phyloP scores from a whole-genome alignment of 2,797 vertebrate species.

The Schizothorax lantsangensis region DNA sequence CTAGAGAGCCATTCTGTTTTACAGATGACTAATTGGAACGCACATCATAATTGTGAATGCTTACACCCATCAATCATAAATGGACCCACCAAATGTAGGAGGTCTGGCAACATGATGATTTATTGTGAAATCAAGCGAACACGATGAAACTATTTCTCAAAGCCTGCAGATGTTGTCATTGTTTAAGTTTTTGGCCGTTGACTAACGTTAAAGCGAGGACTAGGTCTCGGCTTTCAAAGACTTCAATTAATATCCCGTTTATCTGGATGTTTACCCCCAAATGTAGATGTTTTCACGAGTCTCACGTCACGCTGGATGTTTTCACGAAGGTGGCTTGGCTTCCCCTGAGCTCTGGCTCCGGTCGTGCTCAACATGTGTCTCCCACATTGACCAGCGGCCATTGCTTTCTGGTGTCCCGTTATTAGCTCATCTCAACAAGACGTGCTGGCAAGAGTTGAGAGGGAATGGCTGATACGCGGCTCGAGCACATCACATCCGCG shows the following conservation, averaged over 20 bases:
- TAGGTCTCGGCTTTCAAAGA: slow-evolving; percentile 56
- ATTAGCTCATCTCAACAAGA: slow-evolving; percentile 72
- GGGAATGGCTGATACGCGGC: slow-evolving; percentile 48
- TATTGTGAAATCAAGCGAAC: slow-evolving; percentile 49
- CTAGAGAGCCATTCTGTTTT: background rate
- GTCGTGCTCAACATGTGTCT: slow-evolving; percentile 70
- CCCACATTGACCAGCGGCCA: slow-evolving; percentile 68
- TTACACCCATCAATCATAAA: slow-evolving; percentile 50
- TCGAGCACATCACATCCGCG: slow-evolving; percentile 59
- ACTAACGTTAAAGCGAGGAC: slow-evolving; percentile 48
- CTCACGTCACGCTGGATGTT: slow-evolving; percentile 58
- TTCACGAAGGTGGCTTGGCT: slow-evolving; percentile 55
- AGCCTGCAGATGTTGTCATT: slow-evolving; percentile 56
- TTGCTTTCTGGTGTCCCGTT: slow-evolving; percentile 64
- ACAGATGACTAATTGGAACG: slow-evolving; percentile 46
- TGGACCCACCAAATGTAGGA: background rate
- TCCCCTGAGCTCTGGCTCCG: slow-evolving; percentile 53
- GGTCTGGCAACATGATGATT: slow-evolving; percentile 52
- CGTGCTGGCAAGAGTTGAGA: slow-evolving; percentile 71
- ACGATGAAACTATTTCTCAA: slow-evolving; percentile 54
- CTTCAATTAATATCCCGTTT: slow-evolving; percentile 69
- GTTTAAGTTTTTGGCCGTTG: slow-evolving; percentile 57
- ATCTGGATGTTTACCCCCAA: slow-evolving; percentile 63
- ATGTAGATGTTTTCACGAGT: slow-evolving; percentile 55
- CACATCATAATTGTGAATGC: slow-evolving; percentile 36